Conservation (phyloP, 30 jellyfish, hydroid and myxozoan genomes). For the Aurelia sp. region DNA sequence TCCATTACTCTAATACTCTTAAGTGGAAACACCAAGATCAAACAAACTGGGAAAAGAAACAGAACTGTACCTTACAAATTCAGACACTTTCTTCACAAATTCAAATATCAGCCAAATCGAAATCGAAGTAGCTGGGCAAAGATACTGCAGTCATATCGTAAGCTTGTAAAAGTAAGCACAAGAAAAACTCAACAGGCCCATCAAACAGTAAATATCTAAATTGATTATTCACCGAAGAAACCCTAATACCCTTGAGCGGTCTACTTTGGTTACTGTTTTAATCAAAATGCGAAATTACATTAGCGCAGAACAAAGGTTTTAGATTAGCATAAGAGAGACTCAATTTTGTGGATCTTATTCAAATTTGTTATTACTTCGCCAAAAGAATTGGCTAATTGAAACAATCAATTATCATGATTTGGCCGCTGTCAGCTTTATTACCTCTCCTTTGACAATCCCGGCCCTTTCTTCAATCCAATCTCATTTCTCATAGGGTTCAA, state of each 20-base stretch:
- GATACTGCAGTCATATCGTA: no score
- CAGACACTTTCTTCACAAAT: no score
- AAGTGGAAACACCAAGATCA: no score
- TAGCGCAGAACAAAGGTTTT: conserved; percentile 2
- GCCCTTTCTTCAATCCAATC: no score
- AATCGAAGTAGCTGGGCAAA: no score
- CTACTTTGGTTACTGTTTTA: conserved; percentile 8
- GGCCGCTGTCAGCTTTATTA: conserved; percentile 1
- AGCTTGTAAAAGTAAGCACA: neutral
- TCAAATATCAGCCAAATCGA: no score
- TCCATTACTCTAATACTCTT: no score
- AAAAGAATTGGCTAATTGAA: neutral
- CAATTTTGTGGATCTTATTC: conserved; percentile 7
- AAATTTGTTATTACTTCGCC: conserved; percentile 2
- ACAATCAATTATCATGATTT: neutral
- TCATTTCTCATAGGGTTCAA: no score
- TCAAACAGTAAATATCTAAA: neutral
- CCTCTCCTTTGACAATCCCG: neutral
- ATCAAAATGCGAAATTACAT: conserved; percentile 15
- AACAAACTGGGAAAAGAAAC: no score
- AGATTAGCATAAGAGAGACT: neutral
- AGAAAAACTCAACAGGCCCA: neutral
- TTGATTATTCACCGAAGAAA: conserved; percentile 4
- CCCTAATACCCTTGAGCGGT: neutral
- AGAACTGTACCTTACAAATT: no score